Evolutionary conservation across 2,888 invertebrate species (phyloP).

Genomic region (Acanthacorydalis orientalis): DNA sequence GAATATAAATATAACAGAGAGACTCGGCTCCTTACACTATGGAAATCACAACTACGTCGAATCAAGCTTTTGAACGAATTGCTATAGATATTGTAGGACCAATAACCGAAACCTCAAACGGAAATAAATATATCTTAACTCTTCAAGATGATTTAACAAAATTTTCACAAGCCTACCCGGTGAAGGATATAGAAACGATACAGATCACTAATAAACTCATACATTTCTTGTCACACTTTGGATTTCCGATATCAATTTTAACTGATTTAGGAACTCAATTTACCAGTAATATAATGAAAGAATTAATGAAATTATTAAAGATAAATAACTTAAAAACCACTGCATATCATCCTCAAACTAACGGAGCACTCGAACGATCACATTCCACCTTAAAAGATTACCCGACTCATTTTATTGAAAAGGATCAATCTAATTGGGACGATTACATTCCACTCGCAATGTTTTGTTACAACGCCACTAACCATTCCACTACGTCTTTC

Average conservation of each 20-base stretch:
- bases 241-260: background rate
- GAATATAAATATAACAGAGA: no score
- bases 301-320: background rate
- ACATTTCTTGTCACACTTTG: background rate
- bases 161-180: constrained; percentile 10
- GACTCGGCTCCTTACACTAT: no score
- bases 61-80: constrained; percentile 10
- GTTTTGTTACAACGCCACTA: background rate
- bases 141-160: constrained; percentile 10
- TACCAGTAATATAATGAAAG: background rate
- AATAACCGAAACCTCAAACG: constrained; percentile 8
- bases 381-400: background rate
- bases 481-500: background rate
- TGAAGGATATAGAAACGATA: constrained; percentile 4
- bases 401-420: background rate
- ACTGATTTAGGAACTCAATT: background rate
- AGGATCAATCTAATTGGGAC: background rate
- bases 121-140: constrained; percentile 11
- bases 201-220: background rate
- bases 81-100: constrained; percentile 13
- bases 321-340: background rate
- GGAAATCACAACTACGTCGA: constrained; percentile 9
- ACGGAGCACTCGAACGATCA: background rate
- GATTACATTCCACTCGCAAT: background rate
- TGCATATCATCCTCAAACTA: background rate